Evolutionary conservation across 2,113 vertebrate genomes (phyloP).

Genomic region (Otus sunia): DNA sequence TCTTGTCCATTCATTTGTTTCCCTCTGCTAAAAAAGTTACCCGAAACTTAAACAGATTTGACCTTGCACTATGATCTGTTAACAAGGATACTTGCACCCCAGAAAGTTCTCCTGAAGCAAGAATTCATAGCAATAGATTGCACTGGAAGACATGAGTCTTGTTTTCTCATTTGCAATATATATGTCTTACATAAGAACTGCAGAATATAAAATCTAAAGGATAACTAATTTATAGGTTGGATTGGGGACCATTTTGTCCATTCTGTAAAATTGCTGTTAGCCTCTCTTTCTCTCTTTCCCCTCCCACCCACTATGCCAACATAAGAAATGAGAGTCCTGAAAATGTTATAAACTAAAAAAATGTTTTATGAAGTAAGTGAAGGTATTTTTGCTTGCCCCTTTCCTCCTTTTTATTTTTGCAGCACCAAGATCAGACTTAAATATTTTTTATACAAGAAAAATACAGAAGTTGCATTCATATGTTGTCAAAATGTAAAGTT

Average conservation of each 20-base stretch:
- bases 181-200: fast-evolving
- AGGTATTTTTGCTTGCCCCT: neutral
- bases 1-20: neutral
- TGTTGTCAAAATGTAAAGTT: neutral
- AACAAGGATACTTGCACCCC: neutral
- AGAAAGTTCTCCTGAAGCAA: neutral
- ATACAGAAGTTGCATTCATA: neutral
- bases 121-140: neutral
- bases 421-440: neutral
- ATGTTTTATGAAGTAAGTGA: neutral
- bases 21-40: neutral
- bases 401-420: neutral
- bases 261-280: neutral
- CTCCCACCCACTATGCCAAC: neutral
- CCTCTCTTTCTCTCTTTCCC: neutral
- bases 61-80: neutral
- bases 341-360: neutral
- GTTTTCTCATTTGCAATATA: neutral
- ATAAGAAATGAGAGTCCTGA: neutral
- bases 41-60: neutral
- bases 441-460: neutral
- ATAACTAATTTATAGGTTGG: neutral
- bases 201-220: neutral
- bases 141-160: neutral
- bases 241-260: neutral